phyloP scores from a whole-genome alignment of 2,888 invertebrate species.

The Amorpha juglandis region DNA sequence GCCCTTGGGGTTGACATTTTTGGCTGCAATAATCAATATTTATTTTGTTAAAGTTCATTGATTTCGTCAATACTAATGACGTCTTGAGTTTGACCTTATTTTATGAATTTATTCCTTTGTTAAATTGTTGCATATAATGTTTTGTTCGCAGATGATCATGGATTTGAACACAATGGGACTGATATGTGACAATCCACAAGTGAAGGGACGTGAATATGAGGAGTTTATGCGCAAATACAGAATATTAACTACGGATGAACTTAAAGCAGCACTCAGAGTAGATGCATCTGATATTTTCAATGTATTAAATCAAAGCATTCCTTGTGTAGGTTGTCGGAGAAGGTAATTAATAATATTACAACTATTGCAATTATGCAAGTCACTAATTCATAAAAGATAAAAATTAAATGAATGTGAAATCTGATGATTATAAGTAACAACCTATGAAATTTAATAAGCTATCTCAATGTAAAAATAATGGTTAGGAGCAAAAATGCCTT shows the following conservation, averaged over 20 bases:
- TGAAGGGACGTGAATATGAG: slow-evolving; percentile 92
- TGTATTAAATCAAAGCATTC: slow-evolving; percentile 94
- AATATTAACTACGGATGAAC: slow-evolving; percentile 90
- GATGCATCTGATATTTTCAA: slow-evolving; percentile 92
- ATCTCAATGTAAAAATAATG: background rate
- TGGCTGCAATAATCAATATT: background rate
- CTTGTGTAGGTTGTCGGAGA: slow-evolving; percentile 96
- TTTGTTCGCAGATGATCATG: slow-evolving; percentile 92
- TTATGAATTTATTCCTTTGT: slow-evolving; percentile 68
- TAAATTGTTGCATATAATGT: slow-evolving; percentile 48
- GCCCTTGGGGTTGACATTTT: slow-evolving; percentile 3
- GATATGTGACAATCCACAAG: slow-evolving; percentile 91
- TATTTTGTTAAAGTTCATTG: slow-evolving; percentile 47
- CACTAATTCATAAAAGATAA: background rate
- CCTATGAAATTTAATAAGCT: background rate
- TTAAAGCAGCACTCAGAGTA: slow-evolving; percentile 92
- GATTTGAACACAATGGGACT: slow-evolving; percentile 94
- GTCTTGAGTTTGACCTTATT: slow-evolving; percentile 78
- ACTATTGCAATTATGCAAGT: background rate
- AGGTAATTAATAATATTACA: slow-evolving; percentile 82
- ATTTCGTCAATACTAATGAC: slow-evolving; percentile 62
- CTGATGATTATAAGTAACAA: too few relatives aligned
- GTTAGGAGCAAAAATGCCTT: background rate
- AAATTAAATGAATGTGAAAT: too few relatives aligned
- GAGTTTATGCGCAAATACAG: slow-evolving; percentile 93